These are phyloP conservation scores for Centropyge bicolor DNA, from an alignment of 2,797 vertebrate species.

Conservation along the genomic window DNA sequence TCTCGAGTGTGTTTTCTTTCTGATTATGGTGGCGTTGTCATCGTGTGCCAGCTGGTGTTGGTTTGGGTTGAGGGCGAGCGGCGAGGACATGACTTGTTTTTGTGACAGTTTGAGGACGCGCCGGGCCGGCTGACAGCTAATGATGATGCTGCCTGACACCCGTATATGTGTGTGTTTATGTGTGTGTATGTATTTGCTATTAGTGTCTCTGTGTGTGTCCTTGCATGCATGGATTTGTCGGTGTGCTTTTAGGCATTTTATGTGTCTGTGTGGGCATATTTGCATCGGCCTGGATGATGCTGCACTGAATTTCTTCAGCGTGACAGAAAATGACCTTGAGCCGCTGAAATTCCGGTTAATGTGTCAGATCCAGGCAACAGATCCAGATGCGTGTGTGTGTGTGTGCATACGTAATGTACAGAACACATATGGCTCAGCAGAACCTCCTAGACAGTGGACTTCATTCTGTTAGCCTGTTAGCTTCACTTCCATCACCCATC, in stretches of 20 bases:
- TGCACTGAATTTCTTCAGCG: slow-evolving; percentile 25
- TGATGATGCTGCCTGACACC: slow-evolving; percentile 70
- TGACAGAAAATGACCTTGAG: slow-evolving; percentile 62
- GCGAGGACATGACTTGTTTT: slow-evolving; percentile 30
- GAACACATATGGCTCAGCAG: too few relatives aligned
- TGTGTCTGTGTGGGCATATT: slow-evolving; percentile 24
- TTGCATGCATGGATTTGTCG: neutral
- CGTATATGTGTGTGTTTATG: slow-evolving; percentile 4
- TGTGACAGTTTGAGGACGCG: slow-evolving; percentile 72
- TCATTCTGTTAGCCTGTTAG: too few relatives aligned
- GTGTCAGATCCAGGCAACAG: slow-evolving; percentile 28
- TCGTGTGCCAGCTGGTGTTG: slow-evolving; percentile 49
- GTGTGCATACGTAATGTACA: neutral
- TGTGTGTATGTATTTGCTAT: slow-evolving; percentile 15
- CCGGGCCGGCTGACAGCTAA: slow-evolving; percentile 45
- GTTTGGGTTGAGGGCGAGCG: slow-evolving; percentile 27
- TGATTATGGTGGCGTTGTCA: neutral
- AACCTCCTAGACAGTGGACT: too few relatives aligned
- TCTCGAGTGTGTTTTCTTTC: neutral
- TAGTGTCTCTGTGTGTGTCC: neutral
- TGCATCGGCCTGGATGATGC: slow-evolving; percentile 48
- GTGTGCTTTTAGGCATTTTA: slow-evolving; percentile 21
- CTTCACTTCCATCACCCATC: too few relatives aligned
- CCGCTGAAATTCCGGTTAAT: slow-evolving; percentile 25
- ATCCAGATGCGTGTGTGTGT: slow-evolving; percentile 19